A percentile compares a stretch with the other conserved stretches of the same genome.
Conservation (phyloP, 2,888 invertebrate species). For the Agrochola litura region DNA sequence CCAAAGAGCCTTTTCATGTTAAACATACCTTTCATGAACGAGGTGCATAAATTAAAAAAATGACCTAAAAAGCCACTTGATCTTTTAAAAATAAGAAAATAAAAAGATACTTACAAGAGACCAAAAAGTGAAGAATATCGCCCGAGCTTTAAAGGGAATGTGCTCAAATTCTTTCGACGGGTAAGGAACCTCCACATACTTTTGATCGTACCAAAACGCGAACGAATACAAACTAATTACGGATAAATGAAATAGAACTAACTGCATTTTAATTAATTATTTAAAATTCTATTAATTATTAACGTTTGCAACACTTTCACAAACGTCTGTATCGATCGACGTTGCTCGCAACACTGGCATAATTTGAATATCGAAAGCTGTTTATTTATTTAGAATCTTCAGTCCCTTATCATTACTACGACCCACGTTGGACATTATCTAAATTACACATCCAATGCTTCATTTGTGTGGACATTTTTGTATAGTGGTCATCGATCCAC, state of each 20-base stretch:
- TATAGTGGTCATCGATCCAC: neutral
- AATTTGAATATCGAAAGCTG: conserved; percentile 35
- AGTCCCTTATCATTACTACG: conserved; percentile 23
- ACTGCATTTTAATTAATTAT: conserved; percentile 48
- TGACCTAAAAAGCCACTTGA: neutral
- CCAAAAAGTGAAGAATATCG: conserved; percentile 82
- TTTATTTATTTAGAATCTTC: conserved; percentile 44
- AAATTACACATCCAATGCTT: neutral
- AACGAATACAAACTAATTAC: conserved; percentile 74
- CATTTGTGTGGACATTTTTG: neutral
- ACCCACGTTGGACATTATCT: conserved; percentile 5
- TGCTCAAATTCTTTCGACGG: conserved; percentile 70
- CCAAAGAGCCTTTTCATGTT: neutral
- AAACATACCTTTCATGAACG: neutral
- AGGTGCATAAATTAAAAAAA: neutral
- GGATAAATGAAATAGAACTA: conserved; percentile 75
- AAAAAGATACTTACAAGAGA: conserved; percentile 76
- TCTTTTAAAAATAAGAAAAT: neutral
- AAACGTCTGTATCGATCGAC: conserved; percentile 47
- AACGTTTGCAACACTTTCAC: conserved; percentile 20
- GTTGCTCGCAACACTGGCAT: conserved; percentile 41
- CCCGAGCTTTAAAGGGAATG: conserved; percentile 78
- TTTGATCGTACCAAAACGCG: conserved; percentile 81
- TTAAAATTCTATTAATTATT: conserved; percentile 4
- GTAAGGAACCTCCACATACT: conserved; percentile 78